These are phyloP conservation scores for Centroberyx gerrardi DNA, from an alignment of 2,797 vertebrate species.

Conservation along the genomic window DNA sequence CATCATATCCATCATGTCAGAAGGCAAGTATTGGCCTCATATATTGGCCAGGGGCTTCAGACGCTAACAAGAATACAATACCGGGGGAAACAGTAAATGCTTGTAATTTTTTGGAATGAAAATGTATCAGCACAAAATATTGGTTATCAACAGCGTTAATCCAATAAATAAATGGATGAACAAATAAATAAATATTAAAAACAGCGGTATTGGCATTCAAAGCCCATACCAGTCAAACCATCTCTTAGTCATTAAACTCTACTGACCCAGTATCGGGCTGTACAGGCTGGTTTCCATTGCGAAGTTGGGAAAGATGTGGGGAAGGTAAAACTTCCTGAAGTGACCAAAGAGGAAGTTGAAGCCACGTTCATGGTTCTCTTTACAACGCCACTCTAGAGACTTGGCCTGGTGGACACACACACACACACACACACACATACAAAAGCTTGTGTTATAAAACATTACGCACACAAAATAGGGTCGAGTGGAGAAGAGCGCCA, in stretches of 20 bases:
- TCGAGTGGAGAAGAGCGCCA: slow-evolving; percentile 70
- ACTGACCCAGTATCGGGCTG: slow-evolving; percentile 95
- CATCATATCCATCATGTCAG: no score
- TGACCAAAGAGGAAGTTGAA: slow-evolving; percentile 98
- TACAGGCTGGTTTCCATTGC: slow-evolving; percentile 97
- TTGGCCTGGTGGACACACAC: slow-evolving; percentile 88
- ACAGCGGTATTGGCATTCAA: no score
- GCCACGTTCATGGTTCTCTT: slow-evolving; percentile 98
- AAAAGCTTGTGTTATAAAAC: slow-evolving; percentile 59
- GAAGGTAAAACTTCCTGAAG: slow-evolving; percentile 99
- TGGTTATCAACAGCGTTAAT: no score
- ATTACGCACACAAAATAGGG: slow-evolving; percentile 46
- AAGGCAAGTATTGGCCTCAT: no score
- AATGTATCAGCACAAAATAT: no score
- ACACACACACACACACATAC: slow-evolving; percentile 27
- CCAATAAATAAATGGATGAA: no score
- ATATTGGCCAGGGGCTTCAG: no score
- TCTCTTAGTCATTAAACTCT: neutral
- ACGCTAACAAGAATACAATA: no score
- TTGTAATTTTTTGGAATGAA: no score
- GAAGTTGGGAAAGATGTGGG: slow-evolving; percentile 98
- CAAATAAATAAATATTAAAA: no score
- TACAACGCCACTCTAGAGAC: slow-evolving; percentile 98
- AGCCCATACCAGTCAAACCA: neutral
- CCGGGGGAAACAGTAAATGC: no score